Base-by-base conservation (phyloP, 2,888 invertebrate species). In the Blera fallax region DNA sequence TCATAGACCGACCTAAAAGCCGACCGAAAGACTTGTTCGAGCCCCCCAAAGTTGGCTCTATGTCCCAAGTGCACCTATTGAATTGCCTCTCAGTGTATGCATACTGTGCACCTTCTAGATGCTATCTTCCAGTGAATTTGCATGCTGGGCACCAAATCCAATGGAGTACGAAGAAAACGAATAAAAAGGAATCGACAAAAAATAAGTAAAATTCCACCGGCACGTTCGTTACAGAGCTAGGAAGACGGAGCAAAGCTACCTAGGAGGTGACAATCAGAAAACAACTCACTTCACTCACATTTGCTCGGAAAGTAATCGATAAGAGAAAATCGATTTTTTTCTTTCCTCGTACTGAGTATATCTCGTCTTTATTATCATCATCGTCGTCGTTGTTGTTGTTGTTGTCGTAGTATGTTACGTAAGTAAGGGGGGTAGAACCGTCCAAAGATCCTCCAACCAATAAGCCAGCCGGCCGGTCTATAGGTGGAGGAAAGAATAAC, bases 321-420 rank as follows among this genome's bases (percentile, higher is more conserved):
- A 81, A 56, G 56, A 56, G 56, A 81, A 52, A 76, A 81, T 81
- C 76, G 69, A 81, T 81, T 76, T 76, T 60, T 37, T 81, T 76
- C 70, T 60, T 37, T 37, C 45, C 18, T 43, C 24, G 24, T 37
- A 37, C 27, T 1, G 14, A 29, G 45, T 32, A 21, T 40, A 18
- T 54, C 40, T 50, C 16, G 50, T 14, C 43, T 3, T 21, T 16
- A 11, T 67, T 16, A 14, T 69, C 11, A 21, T 37, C 29, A 4
- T 32, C 34, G 32, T 37, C 5, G 7, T 48, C n/a, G 37, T 69
- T n/a, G n/a, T n/a, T n/a, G n/a, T 69, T 10, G 32, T 37, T 16
- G 8, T 32, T 21, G 32, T 37, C 5, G 7, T 48, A 21, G 37
- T 69, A 14, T 27, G 43, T 58, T 72, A 60, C 58, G 34, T 72